phyloP scores from a whole-genome alignment of 2,888 invertebrate genomes.

The Chrysina gloriosa region DNA sequence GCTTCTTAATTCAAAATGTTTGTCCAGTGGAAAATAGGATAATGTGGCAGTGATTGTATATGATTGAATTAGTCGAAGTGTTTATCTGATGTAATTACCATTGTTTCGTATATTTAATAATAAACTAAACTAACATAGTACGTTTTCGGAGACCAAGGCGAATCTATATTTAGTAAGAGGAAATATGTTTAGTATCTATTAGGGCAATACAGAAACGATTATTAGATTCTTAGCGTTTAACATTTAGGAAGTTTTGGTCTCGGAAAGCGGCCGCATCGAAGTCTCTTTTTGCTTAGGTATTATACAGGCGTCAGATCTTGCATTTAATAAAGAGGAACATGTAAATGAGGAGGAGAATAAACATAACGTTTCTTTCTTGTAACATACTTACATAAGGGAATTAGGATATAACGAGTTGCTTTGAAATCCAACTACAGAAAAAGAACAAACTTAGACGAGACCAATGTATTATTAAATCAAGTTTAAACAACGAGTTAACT shows the following conservation, averaged over 20 bases:
- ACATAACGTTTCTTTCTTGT: slow-evolving; percentile 38
- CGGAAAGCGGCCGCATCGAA: neutral
- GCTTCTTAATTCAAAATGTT: no score
- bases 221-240: neutral
- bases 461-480: no score
- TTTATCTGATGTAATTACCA: slow-evolving; percentile 29
- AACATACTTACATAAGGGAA: slow-evolving; percentile 24
- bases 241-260: slow-evolving; percentile 10
- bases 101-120: neutral
- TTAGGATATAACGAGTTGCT: slow-evolving; percentile 43
- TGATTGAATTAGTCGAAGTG: no score
- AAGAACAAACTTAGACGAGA: slow-evolving; percentile 36
- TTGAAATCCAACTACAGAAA: slow-evolving; percentile 48
- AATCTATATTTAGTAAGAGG: neutral
- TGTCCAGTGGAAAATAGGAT: no score
- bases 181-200: slow-evolving; percentile 6
- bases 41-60: neutral
- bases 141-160: slow-evolving; percentile 13
- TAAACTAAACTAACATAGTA: neutral
- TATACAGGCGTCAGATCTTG: slow-evolving; percentile 9
- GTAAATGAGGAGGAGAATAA: slow-evolving; percentile 38
- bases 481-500: slow-evolving; percentile 44
- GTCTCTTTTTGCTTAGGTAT: slow-evolving; percentile 5
- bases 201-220: neutral
- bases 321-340: slow-evolving; percentile 6